These are phyloP conservation scores for Perdita meconis DNA, from an alignment of 2,888 invertebrate species.

Conservation along the genomic window DNA sequence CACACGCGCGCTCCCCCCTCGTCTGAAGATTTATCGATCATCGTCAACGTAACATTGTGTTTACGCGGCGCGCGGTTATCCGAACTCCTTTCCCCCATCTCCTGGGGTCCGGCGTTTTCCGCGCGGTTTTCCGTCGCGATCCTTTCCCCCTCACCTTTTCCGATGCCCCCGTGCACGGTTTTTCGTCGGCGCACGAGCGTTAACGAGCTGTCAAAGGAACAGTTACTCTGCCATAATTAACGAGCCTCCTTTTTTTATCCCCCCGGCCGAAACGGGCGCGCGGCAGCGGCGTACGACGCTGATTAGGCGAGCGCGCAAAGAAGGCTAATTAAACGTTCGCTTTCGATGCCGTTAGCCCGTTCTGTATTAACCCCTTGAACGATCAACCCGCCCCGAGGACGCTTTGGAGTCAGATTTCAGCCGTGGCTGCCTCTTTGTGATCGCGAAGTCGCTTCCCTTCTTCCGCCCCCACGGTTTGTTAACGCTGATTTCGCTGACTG, in stretches of 20 bases:
- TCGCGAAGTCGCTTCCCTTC: conserved; percentile 6
- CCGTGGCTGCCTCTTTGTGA: not conserved
- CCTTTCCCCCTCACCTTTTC: not conserved
- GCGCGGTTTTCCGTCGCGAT: not conserved
- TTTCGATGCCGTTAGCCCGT: conserved; percentile 42
- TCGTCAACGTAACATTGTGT: conserved; percentile 39
- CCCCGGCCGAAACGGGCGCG: not conserved
- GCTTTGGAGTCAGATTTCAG: conserved; percentile 28
- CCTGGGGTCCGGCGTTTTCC: not conserved
- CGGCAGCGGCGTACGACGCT: conserved; percentile 24
- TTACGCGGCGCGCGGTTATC: conserved; percentile 12
- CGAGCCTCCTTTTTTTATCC: conserved; percentile 32
- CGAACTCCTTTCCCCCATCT: conserved; percentile 10
- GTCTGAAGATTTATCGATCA: conserved; percentile 45
- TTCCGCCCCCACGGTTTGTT: not conserved
- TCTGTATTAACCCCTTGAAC: conserved; percentile 48
- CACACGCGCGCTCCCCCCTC: not conserved
- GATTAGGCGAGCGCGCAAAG: conserved; percentile 44
- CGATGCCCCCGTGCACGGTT: not conserved
- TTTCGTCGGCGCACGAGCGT: conserved; percentile 37
- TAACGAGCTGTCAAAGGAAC: conserved; percentile 53
- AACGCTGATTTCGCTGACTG: not conserved
- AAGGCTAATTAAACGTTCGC: conserved; percentile 53
- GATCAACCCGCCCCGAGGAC: conserved; percentile 35
- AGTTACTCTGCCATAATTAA: conserved; percentile 46